These are phyloP conservation scores for Drosophila incognita DNA, from an alignment of 2,888 invertebrate species.

Conservation along the genomic window DNA sequence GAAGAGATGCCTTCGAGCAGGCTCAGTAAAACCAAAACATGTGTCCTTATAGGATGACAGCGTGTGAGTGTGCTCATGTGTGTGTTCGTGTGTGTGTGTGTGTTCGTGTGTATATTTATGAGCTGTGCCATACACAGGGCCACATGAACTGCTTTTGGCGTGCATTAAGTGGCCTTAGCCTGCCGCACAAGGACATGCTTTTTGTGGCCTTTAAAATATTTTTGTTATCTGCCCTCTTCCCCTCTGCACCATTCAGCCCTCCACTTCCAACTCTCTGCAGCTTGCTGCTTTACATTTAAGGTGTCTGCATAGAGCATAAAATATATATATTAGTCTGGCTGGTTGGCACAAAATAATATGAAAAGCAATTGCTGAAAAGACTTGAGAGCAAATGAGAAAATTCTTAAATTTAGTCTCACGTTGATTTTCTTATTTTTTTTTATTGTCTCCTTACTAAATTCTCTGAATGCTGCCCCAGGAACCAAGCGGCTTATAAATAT, in stretches of 20 bases:
- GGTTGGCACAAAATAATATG: slow-evolving; percentile 37
- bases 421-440: slow-evolving; percentile 1
- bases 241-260: background rate
- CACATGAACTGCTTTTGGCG: slow-evolving; percentile 74
- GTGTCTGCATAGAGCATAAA: slow-evolving; percentile 66
- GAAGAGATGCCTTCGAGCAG: slow-evolving; percentile 74
- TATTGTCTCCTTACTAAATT: background rate
- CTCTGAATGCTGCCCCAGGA: background rate
- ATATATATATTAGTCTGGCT: slow-evolving; percentile 60
- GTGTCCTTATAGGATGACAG: slow-evolving; percentile 63
- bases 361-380: slow-evolving; percentile 39
- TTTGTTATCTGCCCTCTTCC: slow-evolving; percentile 25
- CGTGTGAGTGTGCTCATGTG: slow-evolving; percentile 24
- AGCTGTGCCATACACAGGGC: slow-evolving; percentile 38
- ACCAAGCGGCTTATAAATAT: slow-evolving; percentile 46
- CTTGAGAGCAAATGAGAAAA: slow-evolving; percentile 17
- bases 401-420: slow-evolving; percentile 37
- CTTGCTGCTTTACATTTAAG: slow-evolving; percentile 39
- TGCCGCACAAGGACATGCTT: slow-evolving; percentile 78
- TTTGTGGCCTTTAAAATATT: slow-evolving; percentile 77
- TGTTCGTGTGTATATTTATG: slow-evolving; percentile 58
- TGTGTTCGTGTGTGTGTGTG: slow-evolving; percentile 27
- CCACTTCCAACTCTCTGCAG: background rate
- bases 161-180: slow-evolving; percentile 82
- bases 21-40: slow-evolving; percentile 75